Conservation (phyloP, 2,113 vertebrate genomes). For the Azemiops feae region DNA sequence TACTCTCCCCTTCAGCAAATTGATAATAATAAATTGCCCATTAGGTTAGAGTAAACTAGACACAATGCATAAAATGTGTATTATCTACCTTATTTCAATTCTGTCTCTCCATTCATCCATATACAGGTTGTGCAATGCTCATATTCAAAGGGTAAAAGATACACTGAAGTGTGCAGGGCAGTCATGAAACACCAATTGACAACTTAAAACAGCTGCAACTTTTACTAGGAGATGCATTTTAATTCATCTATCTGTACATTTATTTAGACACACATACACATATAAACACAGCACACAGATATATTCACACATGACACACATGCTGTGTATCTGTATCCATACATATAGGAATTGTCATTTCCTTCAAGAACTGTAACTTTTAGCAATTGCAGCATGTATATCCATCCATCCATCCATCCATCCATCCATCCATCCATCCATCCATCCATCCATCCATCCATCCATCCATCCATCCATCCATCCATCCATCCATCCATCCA, state of each 20-base stretch:
- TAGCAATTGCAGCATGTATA: background rate
- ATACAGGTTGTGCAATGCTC: background rate
- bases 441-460: too few species aligned
- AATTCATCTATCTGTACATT: background rate
- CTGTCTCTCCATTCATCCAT: background rate
- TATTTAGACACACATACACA: background rate
- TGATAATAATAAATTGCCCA: background rate
- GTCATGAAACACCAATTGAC: background rate
- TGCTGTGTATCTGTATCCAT: background rate
- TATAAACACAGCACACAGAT: background rate
- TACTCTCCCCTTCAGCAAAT: background rate
- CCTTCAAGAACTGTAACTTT: background rate
- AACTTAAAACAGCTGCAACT: background rate
- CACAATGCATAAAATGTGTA: background rate
- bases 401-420: background rate
- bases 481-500: background rate
- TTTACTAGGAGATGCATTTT: background rate
- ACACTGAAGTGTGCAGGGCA: background rate
- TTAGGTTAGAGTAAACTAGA: background rate
- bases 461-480: background rate
- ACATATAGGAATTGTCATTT: background rate
- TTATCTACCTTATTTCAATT: background rate
- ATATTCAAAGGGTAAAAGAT: background rate
- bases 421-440: background rate
- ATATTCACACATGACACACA: background rate